These are phyloP conservation scores for Drosophila mimetica DNA, from an alignment of 2,888 invertebrate species.

Conservation along the genomic window DNA sequence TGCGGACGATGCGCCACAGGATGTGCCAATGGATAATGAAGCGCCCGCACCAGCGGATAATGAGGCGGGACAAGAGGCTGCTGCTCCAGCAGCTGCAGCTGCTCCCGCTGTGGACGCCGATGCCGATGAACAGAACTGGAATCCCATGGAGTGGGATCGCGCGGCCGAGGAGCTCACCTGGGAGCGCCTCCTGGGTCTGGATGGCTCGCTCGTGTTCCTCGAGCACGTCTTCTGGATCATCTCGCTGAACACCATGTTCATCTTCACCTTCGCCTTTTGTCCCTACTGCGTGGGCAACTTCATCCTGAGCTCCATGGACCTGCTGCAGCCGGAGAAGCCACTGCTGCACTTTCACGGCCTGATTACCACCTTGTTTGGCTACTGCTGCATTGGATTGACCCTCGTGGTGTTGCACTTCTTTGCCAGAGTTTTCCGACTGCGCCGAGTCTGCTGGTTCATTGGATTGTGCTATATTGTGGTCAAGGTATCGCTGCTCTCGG, in stretches of 20 bases:
- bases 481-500: slow-evolving; percentile 96
- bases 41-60: slow-evolving; percentile 84
- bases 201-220: slow-evolving; percentile 97
- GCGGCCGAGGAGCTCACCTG: slow-evolving; percentile 99
- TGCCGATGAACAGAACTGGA: slow-evolving; percentile 91
- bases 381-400: slow-evolving; percentile 93
- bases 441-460: slow-evolving; percentile 92
- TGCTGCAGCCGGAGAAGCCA: slow-evolving; percentile 82
- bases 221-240: slow-evolving; percentile 99
- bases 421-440: slow-evolving; percentile 91
- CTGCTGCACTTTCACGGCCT: slow-evolving; percentile 96
- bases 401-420: slow-evolving; percentile 93
- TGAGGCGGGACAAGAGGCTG: slow-evolving; percentile 74
- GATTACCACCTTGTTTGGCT: slow-evolving; percentile 96
- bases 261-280: slow-evolving; percentile 97
- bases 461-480: slow-evolving; percentile 94
- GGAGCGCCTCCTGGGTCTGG: slow-evolving; percentile 97
- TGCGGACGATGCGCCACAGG: slow-evolving; percentile 72
- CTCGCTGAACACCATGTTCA: slow-evolving; percentile 97
- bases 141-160: slow-evolving; percentile 99
- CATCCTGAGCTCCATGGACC: slow-evolving; percentile 89
- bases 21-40: slow-evolving; percentile 81
- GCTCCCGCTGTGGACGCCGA: slow-evolving; percentile 85
- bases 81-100: slow-evolving; percentile 85
- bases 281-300: slow-evolving; percentile 97